Evolutionary conservation across 2,888 invertebrate genomes (phyloP), one percentile per base, ranked within the genome.

Genomic region (Noctua comes): DNA sequence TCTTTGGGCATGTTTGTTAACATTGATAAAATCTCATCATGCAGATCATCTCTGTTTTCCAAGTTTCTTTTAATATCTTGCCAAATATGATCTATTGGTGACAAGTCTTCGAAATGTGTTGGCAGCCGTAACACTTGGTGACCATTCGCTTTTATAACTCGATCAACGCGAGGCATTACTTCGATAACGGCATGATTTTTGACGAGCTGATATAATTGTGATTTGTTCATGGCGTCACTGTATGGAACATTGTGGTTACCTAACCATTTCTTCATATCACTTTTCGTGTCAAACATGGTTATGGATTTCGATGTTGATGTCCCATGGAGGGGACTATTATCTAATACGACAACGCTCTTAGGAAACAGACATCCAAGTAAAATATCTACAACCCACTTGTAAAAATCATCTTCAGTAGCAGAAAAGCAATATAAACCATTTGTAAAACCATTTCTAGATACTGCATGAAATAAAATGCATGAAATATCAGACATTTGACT

Each of bases 361-460:
- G 85, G 83, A 74, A 83, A 79, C 31, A 95, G 80, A 11, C 62
- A 51, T 40, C 87, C 82, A 18, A 94, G 57, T 27, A 95, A 83
- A 46, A 93, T 87, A 76, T 93, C 90, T 76, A 84, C 83, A n/a
- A 95, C 68, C 95, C 94, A 95, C 79, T 92, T 94, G n/a, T 79
- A 88, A 59, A 92, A 93, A 68, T 90, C 86, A 43, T 89, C 84
- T 85, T 84, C 85, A 31, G 86, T 85, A 16, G 89, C 82, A 72
- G 90, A 79, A 75, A 88, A 91, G 71, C 88, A 88, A 78, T 91
- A 93, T 78, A 95, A 83, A 59, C 91, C 91, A 85, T 88, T 87
- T 57, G 88, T 77, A 10, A 91, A 89, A 59, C 92, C 91, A 18
- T 74, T 54, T 59, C 79, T 89, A 48, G 93, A 90, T 62, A 93